Evolutionary conservation across 2,888 invertebrate genomes (phyloP), one percentile per base, ranked within the genome.

Genomic region (Nephrotoma guestfalica): DNA sequence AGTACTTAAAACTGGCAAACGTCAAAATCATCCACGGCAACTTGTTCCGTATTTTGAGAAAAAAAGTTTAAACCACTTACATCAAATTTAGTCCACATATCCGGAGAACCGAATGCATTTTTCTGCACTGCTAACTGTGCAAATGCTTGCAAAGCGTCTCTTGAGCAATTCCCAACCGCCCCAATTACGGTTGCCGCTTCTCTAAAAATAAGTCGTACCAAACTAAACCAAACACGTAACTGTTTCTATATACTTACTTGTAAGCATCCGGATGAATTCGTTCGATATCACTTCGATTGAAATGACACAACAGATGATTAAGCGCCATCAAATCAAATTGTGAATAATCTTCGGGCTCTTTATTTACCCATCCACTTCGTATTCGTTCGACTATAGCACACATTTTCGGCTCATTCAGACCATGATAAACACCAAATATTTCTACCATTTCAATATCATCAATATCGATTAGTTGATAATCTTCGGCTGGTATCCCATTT

Each of bases 231-330:
- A 43, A 18, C 4, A 85, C 1, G 6, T 9, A 18, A 15, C 13
- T 9, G 18, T 9, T 18, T 86, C 87, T 83, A 88, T 89, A 89
- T 89, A 84, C 86, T 45, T 87, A 90, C 90, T 88, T 89, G 87
- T 93, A 94, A 0, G 93, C 92, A 84, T 92, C 90, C 0, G 93
- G 92, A 88, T 93, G 93, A 86, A 94, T 93, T 86, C 91, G 90
- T 43, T 90, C 90, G 85, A 94, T 93, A 87, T 93, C 92, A 40
- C 92, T 92, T 41, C 89, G 89, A 88, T 93, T 93, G 86, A 93
- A 93, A n/a, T 92, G 92, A 88, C 94, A 94, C 2, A 94, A 88
- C 87, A 94, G 93, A 88, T 93, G 93, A 45, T 92, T 90, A 86
- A 94, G 89, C 0, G 93, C 92, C 57, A 89, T 90, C 86, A 94